Evolutionary conservation across 1,140 invertebrate species (phyloP).

Genomic region (Tetramorium alpestre): DNA sequence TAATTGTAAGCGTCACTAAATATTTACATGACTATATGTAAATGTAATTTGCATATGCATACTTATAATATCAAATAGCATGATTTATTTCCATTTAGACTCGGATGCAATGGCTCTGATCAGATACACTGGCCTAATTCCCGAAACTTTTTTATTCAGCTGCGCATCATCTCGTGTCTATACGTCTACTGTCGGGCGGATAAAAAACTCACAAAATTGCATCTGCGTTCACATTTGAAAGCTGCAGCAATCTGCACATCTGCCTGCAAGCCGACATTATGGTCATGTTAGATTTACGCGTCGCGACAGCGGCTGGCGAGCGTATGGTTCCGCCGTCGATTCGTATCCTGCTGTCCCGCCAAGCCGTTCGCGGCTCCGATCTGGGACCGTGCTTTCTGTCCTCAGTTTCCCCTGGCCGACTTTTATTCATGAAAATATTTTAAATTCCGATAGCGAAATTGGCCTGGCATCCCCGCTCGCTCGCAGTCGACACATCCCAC

Average conservation of each 20-base stretch:
- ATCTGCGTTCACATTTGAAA: constrained; percentile 40
- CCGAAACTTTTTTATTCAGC: constrained; percentile 4
- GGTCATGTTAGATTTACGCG: constrained; percentile 66
- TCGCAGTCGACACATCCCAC: background rate
- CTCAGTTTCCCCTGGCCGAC: constrained; percentile 12
- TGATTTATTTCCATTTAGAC: background rate
- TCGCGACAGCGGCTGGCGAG: constrained; percentile 40
- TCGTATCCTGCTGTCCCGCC: constrained; percentile 16
- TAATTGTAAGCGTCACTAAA: background rate
- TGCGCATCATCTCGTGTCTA: background rate
- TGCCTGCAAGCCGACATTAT: constrained; percentile 60
- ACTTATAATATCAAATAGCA: background rate
- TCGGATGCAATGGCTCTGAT: background rate
- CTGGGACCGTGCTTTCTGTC: constrained; percentile 28
- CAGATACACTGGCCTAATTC: background rate
- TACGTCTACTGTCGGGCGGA: background rate
- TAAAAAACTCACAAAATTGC: constrained; percentile 35
- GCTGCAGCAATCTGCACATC: constrained; percentile 16
- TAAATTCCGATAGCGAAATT: constrained; percentile 76
- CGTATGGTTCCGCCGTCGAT: constrained; percentile 28
- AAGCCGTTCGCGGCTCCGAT: background rate
- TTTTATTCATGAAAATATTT: constrained; percentile 80
- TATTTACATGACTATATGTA: too few species aligned
- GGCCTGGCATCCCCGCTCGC: constrained; percentile 64
- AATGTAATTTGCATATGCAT: background rate